Base-by-base conservation (phyloP, 2,888 invertebrate species). In the Phalera bucephala region DNA sequence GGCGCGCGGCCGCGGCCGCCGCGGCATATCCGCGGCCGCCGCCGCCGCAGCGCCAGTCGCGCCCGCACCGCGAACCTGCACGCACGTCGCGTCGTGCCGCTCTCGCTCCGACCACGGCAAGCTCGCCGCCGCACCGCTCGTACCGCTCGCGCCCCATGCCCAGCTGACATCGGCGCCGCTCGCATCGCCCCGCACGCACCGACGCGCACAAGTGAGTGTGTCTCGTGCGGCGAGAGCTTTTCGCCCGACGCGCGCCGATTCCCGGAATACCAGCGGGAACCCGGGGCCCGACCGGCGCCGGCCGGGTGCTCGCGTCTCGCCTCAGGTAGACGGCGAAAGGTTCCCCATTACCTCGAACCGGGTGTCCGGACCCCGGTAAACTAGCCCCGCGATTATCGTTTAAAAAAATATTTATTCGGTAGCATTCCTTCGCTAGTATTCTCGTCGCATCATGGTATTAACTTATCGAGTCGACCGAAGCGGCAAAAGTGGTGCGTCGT, bases 161-260 rank as follows among this genome's bases (percentile, higher is more conserved):
- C 76, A 72, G 74, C 82, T 82, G 83, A 82, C 82, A 66, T 53
- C 67, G 63, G 56, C 65, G 58, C 47, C 62, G 55, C 34, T 52
- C 58, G 32, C 55, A 59, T 43, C 61, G 57, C 46, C 49, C 59
- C 51, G 45, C 41, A 49, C 40, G 33, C 22, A 36, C 46, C 23
- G 27, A 50, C 57, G 51, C 51, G 32, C 56, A 64, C 74, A 73
- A 75, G 81, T 81, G 77, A 81, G 82, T 79, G 29, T n/a, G n/a
- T n/a, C 39, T 6, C 10, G 28, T 2, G 22, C 21, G 15, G 17
- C 3, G n/a, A n/a, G n/a, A n/a, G n/a, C n/a, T n/a, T n/a, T n/a
- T n/a, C n/a, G n/a, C 19, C 17, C 20, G 8, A 20, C 28, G 25
- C 10, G 20, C 31, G 19, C 17, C 20, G 11, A 13, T 9, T 9